Evolutionary conservation across 2,888 invertebrate species (phyloP).

Genomic region (Acronicta alni): DNA sequence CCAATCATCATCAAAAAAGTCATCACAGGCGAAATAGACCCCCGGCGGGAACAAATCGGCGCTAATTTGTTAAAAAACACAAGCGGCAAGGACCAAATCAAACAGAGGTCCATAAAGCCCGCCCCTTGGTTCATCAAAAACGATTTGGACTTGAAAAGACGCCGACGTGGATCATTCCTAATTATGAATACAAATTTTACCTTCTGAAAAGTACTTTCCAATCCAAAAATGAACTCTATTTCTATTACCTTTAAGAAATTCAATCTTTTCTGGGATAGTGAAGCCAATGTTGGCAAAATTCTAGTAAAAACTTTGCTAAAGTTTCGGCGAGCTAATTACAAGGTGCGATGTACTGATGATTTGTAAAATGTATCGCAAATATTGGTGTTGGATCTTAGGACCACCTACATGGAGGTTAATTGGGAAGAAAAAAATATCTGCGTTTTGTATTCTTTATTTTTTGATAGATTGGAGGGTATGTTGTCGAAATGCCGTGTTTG

Average conservation of each 20-base stretch:
- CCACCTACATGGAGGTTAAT: constrained; percentile 67
- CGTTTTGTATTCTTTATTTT: constrained; percentile 36
- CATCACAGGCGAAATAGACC: constrained; percentile 59
- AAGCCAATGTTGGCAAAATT: constrained; percentile 13
- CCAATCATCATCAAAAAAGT: constrained; percentile 68
- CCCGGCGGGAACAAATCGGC: constrained; percentile 67
- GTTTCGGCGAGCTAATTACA: constrained; percentile 77
- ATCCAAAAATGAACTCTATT: constrained; percentile 32
- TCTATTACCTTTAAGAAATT: not conserved
- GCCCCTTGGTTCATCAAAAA: constrained; percentile 57
- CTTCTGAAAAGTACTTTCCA: not conserved
- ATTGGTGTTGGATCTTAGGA: constrained; percentile 70
- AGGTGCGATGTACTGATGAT: constrained; percentile 65
- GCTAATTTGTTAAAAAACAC: constrained; percentile 78
- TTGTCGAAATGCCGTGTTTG: constrained; percentile 28
- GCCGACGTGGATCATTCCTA: constrained; percentile 59
- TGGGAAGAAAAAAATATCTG: constrained; percentile 48
- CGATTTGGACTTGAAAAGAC: constrained; percentile 63
- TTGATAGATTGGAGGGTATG: constrained; percentile 34
- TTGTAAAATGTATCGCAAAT: constrained; percentile 73
- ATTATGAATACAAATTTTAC: constrained; percentile 44
- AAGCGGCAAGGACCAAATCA: constrained; percentile 68
- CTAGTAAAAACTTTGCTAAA: constrained; percentile 60
- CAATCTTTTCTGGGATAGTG: not conserved
- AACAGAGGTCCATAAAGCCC: constrained; percentile 61